Percentiles rank a stretch among this genome's conserved stretches.
phyloP scores from a whole-genome alignment of 2,888 invertebrate species.

The Campopleginae sp. region DNA sequence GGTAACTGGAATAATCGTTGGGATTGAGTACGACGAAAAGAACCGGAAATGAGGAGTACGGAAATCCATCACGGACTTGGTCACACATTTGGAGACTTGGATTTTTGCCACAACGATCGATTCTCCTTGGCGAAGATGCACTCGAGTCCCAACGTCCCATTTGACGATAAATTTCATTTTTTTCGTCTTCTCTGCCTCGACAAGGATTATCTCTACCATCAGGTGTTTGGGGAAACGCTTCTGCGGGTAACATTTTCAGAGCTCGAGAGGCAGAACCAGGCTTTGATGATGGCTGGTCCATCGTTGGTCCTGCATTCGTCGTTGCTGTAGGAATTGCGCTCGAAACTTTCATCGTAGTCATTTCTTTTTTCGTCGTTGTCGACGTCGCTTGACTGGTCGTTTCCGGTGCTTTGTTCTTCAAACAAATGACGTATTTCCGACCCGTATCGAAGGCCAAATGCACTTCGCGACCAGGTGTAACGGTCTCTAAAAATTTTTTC shows the following conservation, averaged over 20 bases:
- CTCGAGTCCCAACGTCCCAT: neutral
- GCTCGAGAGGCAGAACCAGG: neutral
- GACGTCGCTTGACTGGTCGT: conserved; percentile 13
- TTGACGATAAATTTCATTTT: neutral
- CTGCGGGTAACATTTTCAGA: neutral
- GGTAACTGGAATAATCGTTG: neutral
- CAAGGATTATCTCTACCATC: neutral
- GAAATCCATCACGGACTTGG: neutral
- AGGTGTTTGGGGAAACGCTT: neutral
- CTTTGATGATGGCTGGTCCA: neutral
- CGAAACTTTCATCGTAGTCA: neutral
- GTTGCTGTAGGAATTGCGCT: neutral
- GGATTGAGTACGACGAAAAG: conserved; percentile 56
- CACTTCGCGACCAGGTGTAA: conserved; percentile 67
- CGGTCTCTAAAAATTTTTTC: conserved; percentile 67
- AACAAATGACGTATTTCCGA: conserved; percentile 69
- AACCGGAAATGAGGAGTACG: conserved; percentile 32
- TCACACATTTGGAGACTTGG: neutral
- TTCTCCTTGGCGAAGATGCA: neutral
- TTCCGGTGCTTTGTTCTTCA: conserved; percentile 69
- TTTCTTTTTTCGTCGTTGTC: neutral
- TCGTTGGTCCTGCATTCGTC: neutral
- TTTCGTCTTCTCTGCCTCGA: neutral
- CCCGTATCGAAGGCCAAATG: conserved; percentile 71
- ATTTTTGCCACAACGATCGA: neutral